Evolutionary conservation across 2,113 vertebrate genomes (phyloP), one percentile per base, ranked within the genome.

Genomic region (Podarcis raffonei): DNA sequence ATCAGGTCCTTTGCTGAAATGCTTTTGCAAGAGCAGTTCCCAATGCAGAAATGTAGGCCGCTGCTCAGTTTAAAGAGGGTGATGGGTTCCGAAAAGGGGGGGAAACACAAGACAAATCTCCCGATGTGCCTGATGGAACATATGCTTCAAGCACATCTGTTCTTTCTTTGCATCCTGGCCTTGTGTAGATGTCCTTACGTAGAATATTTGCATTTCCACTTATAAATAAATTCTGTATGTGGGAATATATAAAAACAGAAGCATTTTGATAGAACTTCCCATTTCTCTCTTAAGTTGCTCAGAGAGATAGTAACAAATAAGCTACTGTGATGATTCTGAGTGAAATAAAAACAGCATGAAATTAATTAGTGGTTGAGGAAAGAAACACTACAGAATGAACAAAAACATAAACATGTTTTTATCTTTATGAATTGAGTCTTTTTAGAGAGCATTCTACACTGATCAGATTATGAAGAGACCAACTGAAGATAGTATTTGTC

Each of bases 171-270:
- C 27, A 65, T 82, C 27, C 35, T 75, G 30, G 80, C 35, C 27
- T 42, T 82, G 18, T 39, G 39, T 23, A 65, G 6, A 66, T 12
- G 25, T 88, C 9, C 30, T 75, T 23, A 75, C 15, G 13, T 3
- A 83, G 39, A 87, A 69, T 39, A 42, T 35, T 42, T 80, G 6
- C 13, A 87, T 69, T 27, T n/a, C 8, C 22, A 72, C 53, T n/a
- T 27, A 30, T 12, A 75, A 37, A 65, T 30, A 74, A 75, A 65
- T 75, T 39, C 32, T n/a, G 6, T 23, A 65, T 75, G 62, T 65
- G 25, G 37, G 27, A 87, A 37, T 93, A 87, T 81, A 92, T 90
- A 94, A 95, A 86, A 92, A 92, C 88, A 93, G 89, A 32, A 84
- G 68, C n/a, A n/a, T 72, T 81, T 25, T 16, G 78, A 94, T 22